Conservation (phyloP, 2,888 invertebrate species). For the Apomyelois bistriatella region DNA sequence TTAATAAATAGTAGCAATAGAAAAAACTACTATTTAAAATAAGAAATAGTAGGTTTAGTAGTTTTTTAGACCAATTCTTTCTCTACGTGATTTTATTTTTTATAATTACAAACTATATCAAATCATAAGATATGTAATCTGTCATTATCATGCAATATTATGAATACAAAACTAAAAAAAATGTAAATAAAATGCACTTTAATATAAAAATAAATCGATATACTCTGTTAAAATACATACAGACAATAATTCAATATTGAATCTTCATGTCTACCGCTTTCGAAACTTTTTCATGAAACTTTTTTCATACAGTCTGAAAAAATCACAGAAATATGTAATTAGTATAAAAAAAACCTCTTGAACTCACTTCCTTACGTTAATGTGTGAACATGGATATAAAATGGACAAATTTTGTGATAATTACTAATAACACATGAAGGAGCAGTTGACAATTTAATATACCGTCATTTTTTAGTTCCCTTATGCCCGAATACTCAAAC, state of each 20-base stretch:
- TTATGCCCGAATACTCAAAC: too few relatives aligned
- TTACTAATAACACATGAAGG: too few relatives aligned
- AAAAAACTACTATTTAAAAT: too few relatives aligned
- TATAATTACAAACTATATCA: not conserved
- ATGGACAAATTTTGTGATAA: too few relatives aligned
- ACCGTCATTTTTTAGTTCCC: too few relatives aligned
- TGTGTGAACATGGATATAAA: not conserved
- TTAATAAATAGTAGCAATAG: too few relatives aligned
- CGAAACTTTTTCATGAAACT: not conserved
- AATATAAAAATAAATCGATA: constrained; percentile 17
- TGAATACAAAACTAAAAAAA: constrained; percentile 13
- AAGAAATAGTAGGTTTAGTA: too few relatives aligned
- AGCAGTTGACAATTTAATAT: too few relatives aligned
- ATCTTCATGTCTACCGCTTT: constrained; percentile 1
- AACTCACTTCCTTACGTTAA: not conserved
- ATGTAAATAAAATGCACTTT: constrained; percentile 16
- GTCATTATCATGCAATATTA: constrained; percentile 3
- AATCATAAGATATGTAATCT: not conserved
- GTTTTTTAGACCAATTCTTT: not conserved
- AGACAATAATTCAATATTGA: constrained; percentile 15
- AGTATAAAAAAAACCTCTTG: not conserved
- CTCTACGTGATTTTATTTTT: not conserved
- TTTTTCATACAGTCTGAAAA: constrained; percentile 1
- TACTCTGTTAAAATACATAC: constrained; percentile 14
- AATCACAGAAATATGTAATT: not conserved